phyloP scores from a whole-genome alignment of 1,140 invertebrate species.

The Delia radicum region DNA sequence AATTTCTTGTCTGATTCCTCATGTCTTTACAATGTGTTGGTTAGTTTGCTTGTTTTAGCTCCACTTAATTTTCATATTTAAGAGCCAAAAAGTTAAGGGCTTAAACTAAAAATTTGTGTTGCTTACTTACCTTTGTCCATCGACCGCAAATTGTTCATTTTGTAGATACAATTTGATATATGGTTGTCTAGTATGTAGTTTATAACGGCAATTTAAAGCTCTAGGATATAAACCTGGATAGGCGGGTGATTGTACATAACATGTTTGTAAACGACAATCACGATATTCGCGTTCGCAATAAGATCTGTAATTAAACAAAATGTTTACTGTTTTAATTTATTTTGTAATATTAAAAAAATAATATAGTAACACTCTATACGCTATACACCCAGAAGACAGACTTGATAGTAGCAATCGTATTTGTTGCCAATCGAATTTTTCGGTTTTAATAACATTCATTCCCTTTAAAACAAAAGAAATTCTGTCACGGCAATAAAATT shows the following conservation, averaged over 20 bases:
- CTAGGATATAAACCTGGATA: constrained; percentile 90
- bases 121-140: constrained; percentile 70
- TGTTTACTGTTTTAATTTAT: neutral
- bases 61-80: neutral
- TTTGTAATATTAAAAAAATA: neutral
- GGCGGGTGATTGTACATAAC: constrained; percentile 89
- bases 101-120: neutral
- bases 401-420: too few relatives aligned
- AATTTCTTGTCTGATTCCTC: neutral
- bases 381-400: too few relatives aligned
- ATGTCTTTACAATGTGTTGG: neutral
- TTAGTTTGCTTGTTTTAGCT: neutral
- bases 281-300: constrained; percentile 85
- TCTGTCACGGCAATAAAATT: too few relatives aligned
- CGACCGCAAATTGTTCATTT: constrained; percentile 91
- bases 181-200: constrained; percentile 80
- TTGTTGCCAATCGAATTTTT: too few relatives aligned
- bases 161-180: constrained; percentile 91
- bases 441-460: too few relatives aligned
- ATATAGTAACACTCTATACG: too few relatives aligned
- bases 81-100: neutral
- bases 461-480: too few relatives aligned
- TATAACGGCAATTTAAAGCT: constrained; percentile 85
- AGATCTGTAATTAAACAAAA: constrained; percentile 61
- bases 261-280: constrained; percentile 83